phyloP scores from a whole-genome alignment of 2,888 invertebrate species.

The Plusia festucae region DNA sequence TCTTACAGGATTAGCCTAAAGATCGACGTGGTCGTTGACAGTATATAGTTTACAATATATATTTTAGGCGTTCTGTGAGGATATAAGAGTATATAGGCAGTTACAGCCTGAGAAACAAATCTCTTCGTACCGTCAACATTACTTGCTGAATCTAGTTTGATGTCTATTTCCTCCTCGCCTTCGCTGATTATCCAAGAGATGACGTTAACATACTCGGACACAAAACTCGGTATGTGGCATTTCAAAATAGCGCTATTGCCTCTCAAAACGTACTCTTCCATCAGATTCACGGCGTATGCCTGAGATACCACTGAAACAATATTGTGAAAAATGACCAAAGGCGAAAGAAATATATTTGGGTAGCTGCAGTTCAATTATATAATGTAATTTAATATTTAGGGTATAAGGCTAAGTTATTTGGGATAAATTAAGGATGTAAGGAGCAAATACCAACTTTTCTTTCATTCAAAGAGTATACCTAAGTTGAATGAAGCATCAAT shows the following conservation, averaged over 20 bases:
- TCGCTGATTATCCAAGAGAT: slow-evolving; percentile 96
- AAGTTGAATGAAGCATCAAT: slow-evolving; percentile 74
- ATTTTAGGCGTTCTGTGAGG: slow-evolving; percentile 26
- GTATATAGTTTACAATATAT: slow-evolving; percentile 15
- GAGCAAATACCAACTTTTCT: slow-evolving; percentile 12
- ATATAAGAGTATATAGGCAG: slow-evolving; percentile 35
- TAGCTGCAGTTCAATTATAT: slow-evolving; percentile 6
- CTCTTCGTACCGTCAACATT: slow-evolving; percentile 78
- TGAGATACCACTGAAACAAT: slow-evolving; percentile 96
- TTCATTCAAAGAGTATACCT: slow-evolving; percentile 68
- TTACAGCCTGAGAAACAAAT: slow-evolving; percentile 45
- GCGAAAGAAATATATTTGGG: slow-evolving; percentile 19
- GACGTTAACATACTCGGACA: slow-evolving; percentile 96
- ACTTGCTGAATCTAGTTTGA: slow-evolving; percentile 78
- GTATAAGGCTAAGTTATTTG: slow-evolving; percentile 9
- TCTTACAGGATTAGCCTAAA: slow-evolving; percentile 29
- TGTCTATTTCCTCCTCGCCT: slow-evolving; percentile 86
- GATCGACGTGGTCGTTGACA: slow-evolving; percentile 23
- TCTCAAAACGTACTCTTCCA: slow-evolving; percentile 97
- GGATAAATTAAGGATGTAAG: slow-evolving; percentile 38
- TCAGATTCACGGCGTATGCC: slow-evolving; percentile 96
- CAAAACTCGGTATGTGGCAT: slow-evolving; percentile 98
- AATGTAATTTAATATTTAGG: neutral
- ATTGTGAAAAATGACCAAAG: slow-evolving; percentile 42
- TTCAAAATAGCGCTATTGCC: slow-evolving; percentile 97